Base-by-base conservation (phyloP, 2,888 invertebrate genomes). In the Drosophila atripex region DNA sequence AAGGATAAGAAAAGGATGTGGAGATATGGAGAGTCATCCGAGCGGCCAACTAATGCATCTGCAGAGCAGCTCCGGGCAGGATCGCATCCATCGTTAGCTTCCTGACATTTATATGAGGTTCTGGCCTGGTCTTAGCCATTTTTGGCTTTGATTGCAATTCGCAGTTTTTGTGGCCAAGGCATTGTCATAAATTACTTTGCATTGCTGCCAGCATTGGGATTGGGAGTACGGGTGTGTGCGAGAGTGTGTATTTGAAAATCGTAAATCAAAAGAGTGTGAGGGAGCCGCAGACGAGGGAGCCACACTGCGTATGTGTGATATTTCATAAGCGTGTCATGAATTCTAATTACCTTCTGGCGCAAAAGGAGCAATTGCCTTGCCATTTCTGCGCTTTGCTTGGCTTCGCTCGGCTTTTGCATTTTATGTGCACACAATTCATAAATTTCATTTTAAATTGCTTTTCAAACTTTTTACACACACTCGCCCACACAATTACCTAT, bases 291-390 rank as follows among this genome's bases (percentile, higher is more conserved):
- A 23, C 25, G 58, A n/a, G 43, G 23, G 12, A 12, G 53, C 61
- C 58, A 77, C 78, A 71, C 75, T 86, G 78, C 87, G 78, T 86
- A 85, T 84, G 87, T 78, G 82, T 85, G 79, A 82, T 82, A 83
- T 83, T 87, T 88, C 84, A 83, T 71, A 80, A 80, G 76, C 88
- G 88, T 88, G 88, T 82, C 85, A 78, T 86, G 86, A 86, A 88
- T 86, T 86, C 88, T 86, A 86, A 86, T 86, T 88, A 88, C 88
- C 76, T 78, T 80, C 77, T 78, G 60, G 57, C 56, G 30, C 28
- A 60, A 52, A 51, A 28, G 38, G 43, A 52, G 63, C 63, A 64
- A 54, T 23, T 46, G 51, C 50, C 23, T 23, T 46, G 51, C 50
- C 23, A 57, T 59, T 58, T 39, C 57, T 52, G 28, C 8, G 41